Percentiles rank a stretch among this genome's conserved stretches.
phyloP scores from a whole-genome alignment of 2,888 invertebrate species.

The Tupiocoris notatus region DNA sequence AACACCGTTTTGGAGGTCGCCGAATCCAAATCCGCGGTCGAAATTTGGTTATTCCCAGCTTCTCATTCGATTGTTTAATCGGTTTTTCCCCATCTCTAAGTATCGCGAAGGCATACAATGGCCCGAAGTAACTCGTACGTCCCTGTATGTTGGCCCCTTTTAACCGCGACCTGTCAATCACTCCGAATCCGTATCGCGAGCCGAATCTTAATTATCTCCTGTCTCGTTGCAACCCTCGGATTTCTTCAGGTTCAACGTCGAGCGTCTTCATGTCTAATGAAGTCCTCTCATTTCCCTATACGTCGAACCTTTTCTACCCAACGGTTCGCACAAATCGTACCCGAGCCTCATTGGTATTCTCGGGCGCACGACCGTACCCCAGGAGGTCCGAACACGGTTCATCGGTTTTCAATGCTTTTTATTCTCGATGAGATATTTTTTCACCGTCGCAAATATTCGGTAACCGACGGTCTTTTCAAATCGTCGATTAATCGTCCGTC shows the following conservation, averaged over 20 bases:
- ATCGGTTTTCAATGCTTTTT: conserved; percentile 7
- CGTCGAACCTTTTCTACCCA: too few species aligned
- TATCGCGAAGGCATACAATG: too few species aligned
- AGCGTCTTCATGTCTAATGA: conserved; percentile 1
- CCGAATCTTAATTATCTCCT: background rate
- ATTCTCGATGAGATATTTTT: background rate
- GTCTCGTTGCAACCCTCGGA: too few species aligned
- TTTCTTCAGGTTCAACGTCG: background rate
- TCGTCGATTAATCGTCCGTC: background rate
- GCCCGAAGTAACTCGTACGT: too few species aligned
- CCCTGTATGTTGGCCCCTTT: too few species aligned
- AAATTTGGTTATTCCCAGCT: too few species aligned
- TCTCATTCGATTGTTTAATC: too few species aligned
- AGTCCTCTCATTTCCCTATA: conserved; percentile 9
- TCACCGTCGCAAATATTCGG: background rate
- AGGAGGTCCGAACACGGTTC: conserved; percentile 6
- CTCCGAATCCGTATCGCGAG: background rate
- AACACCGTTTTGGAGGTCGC: too few species aligned
- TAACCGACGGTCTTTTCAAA: background rate
- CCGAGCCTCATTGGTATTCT: conserved; percentile 6
- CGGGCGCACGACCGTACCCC: conserved; percentile 4
- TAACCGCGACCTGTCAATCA: background rate
- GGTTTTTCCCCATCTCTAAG: too few species aligned
- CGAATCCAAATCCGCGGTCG: too few species aligned
- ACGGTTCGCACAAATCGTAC: conserved; percentile 1